phyloP scores from a whole-genome alignment of 1,140 invertebrate species.

The Lucilia sericata region DNA sequence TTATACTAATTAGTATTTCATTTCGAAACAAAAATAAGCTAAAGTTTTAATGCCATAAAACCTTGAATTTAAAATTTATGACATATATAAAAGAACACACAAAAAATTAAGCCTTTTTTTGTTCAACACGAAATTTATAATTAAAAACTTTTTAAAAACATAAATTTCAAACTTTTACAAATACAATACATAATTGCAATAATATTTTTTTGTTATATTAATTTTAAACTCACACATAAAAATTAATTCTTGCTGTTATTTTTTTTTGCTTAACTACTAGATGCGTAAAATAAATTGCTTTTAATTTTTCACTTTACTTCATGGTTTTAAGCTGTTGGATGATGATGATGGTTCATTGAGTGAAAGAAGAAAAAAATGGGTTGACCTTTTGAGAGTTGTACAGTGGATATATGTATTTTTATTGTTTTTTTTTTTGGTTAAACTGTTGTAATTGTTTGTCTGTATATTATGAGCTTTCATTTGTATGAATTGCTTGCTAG shows the following conservation, averaged over 20 bases:
- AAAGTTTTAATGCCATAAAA: not conserved
- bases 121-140: not conserved
- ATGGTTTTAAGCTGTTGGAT: too few relatives aligned
- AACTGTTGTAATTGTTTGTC: constrained; percentile 42
- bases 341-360: not conserved
- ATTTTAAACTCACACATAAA: constrained; percentile 26
- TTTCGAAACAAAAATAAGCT: too few relatives aligned
- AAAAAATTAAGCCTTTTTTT: too few relatives aligned
- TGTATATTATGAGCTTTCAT: constrained; percentile 40
- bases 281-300: constrained; percentile 63
- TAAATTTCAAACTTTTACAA: constrained; percentile 4
- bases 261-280: not conserved
- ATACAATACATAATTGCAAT: not conserved
- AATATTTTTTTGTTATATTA: constrained; percentile 18
- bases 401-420: not conserved
- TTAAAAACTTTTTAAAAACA: constrained; percentile 28
- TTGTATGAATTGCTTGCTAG: not conserved
- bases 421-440: constrained; percentile 16
- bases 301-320: constrained; percentile 63
- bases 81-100: too few relatives aligned
- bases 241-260: constrained; percentile 16
- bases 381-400: constrained; percentile 41
- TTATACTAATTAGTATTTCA: too few relatives aligned
- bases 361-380: not conserved
- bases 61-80: not conserved